A percentile compares a stretch with the other conserved stretches of the same genome.
Conservation (phyloP, 2,888 invertebrate species). For the Heterodera filipjevi region DNA sequence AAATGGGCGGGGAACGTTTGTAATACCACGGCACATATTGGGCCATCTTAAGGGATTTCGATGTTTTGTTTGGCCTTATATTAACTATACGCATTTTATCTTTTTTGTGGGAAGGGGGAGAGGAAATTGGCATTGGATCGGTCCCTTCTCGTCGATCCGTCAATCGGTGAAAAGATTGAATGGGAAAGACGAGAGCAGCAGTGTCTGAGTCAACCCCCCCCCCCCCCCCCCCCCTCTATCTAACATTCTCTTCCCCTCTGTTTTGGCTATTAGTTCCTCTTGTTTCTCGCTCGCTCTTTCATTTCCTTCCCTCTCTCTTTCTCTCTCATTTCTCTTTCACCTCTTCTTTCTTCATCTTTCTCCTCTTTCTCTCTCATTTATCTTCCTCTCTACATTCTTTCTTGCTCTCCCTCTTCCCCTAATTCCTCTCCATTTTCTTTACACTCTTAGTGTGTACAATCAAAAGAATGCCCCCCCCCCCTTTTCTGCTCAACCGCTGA, state of each 20-base stretch:
- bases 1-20: slow-evolving; percentile 57
- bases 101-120: not conserved
- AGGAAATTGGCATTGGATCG: not conserved
- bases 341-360: not conserved
- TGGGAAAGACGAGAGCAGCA: not conserved
- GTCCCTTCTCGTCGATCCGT: slow-evolving; percentile 5
- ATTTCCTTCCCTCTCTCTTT: not conserved
- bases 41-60: slow-evolving; percentile 38
- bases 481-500: not conserved
- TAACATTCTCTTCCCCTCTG: not conserved
- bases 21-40: slow-evolving; percentile 64
- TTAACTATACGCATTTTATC: not conserved
- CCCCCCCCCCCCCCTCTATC: not conserved
- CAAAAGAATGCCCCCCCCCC: not conserved
- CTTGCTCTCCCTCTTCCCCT: not conserved
- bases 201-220: not conserved
- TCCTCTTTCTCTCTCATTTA: not conserved
- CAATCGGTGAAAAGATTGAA: not conserved
- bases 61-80: not conserved
- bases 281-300: not conserved
- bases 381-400: not conserved
- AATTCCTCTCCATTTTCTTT: not conserved
- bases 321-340: not conserved
- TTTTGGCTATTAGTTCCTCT: not conserved
- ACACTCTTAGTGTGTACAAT: not conserved